Evolutionary conservation across 2,113 vertebrate genomes (phyloP), one percentile per base, ranked within the genome.

Genomic region (Marcusenius ussheri): DNA sequence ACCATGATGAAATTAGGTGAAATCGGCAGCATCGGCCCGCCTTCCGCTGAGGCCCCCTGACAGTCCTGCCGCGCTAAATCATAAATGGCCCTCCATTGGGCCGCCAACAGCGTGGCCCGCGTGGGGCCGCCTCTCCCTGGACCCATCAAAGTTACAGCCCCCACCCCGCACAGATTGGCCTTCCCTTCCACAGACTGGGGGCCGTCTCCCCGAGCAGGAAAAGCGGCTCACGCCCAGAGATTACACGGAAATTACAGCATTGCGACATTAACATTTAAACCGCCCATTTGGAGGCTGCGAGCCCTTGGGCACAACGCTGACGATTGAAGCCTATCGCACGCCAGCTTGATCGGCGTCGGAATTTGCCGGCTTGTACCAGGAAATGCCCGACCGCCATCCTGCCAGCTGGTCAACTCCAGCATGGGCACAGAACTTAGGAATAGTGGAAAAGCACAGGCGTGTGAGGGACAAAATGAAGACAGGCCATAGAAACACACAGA

Each of bases 1-100:
- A 91, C 92, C 92, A 94, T 95, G 96, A 96, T 96, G 95, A 96
- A 96, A 96, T 93, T 92, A 94, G 93, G 92, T 95, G 96, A 95
- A 96, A 96, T 94, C 92, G 91, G 90, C 92, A 94, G 93, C 95
- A 95, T 95, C 93, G 93, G 94, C 92, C 83, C 31, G 92, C 91
- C 90, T 90, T 91, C 93, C 91, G 90, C 93, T 89, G 93, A 92
- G 93, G 92, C 94, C 93, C 93, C 95, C 95, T 94, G 93, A 91
- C 27, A 88, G 46, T 93, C 94, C 35, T 93, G 93, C 93, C 93
- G 39, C 94, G 93, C 91, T 96, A 95, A 96, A 96, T 96, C 95
- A 96, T 96, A 93, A 93, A 96, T 96, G 94, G 93, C 93, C 91
- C 87, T 53, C 87, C 42, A n/a, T 5, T 46, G 56, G 50, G 50